Conservation (phyloP, 2,797 vertebrate species). For the Sylvia borin region DNA sequence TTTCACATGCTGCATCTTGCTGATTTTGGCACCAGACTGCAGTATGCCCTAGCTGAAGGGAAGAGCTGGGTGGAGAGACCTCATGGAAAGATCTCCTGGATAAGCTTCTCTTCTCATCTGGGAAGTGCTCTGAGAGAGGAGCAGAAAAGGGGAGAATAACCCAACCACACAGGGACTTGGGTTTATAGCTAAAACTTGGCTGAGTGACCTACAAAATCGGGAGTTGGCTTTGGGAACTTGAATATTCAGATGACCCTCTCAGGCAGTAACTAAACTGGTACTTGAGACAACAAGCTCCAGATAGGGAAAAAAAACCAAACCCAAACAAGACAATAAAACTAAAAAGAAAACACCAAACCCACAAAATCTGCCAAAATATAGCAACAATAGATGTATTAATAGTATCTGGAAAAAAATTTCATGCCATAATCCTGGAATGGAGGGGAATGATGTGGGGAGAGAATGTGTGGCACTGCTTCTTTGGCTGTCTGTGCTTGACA, state of each 20-base stretch:
- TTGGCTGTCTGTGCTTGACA: not conserved
- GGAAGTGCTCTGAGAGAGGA: not conserved
- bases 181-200: not conserved
- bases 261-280: not conserved
- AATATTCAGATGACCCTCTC: not conserved
- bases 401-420: not conserved
- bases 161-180: not conserved
- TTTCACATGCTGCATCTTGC: constrained; percentile 38
- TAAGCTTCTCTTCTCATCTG: not conserved
- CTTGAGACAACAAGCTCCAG: not conserved
- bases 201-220: not conserved
- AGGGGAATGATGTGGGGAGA: not conserved
- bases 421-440: not conserved
- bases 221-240: not conserved
- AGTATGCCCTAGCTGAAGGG: not conserved
- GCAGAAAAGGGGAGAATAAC: not conserved
- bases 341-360: not conserved
- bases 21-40: constrained; percentile 9
- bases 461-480: not conserved
- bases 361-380: not conserved
- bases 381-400: not conserved
- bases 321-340: not conserved
- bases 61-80: constrained; percentile 38
- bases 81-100: constrained; percentile 43
- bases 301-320: fast-evolving